Base-by-base conservation (phyloP, 2,113 vertebrate species). In the Syngnathus scovelli region DNA sequence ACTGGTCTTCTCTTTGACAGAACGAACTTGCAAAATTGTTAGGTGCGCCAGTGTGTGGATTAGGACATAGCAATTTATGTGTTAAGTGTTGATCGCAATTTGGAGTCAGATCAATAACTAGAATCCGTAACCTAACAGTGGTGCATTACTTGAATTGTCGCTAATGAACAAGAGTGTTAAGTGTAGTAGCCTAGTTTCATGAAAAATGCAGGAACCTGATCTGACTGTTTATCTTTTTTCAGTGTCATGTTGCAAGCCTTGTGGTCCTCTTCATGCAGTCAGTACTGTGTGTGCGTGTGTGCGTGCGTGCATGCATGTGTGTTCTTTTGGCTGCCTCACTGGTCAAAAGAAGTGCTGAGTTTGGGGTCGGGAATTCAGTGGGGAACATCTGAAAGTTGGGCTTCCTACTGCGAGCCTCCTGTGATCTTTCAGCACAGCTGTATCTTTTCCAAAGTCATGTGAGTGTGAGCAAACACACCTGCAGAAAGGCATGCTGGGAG, bases 351-450 rank as follows among this genome's bases (percentile, higher is more conserved):
- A 61, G 74, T 23, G 64, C 67, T 67, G 36, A 39, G 59, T 44
- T 36, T 60, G 10, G 64, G 65, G 79, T 76, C 67, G 56, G 12
- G n/a, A 0, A 1, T 52, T 85, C 61, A 84, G 63, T 85, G 84
- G 79, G 79, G 67, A 88, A 86, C 86, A 83, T 88, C 85, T 88
- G 81, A 65, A 71, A 59, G 65, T 70, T 74, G 5, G 23, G 66
- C 68, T 60, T 69, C 78, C 76, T 63, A 61, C 79, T 38, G 80
- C 21, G 85, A 80, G 74, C 71, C 16, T 76, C 76, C 75, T 87
- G 79, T 75, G 84, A 88, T 88, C 76, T 78, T 39, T 69, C 70
- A 68, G 66, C 70, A 77, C 89, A 86, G 89, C 87, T 91, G 89
- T 70, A 81, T 61, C 70, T 69, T 83, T 78, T 80, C 44, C 43